Evolutionary conservation across 2,797 vertebrate species (phyloP), one percentile per base, ranked within the genome.

Genomic region (Myiothlypis coronata): DNA sequence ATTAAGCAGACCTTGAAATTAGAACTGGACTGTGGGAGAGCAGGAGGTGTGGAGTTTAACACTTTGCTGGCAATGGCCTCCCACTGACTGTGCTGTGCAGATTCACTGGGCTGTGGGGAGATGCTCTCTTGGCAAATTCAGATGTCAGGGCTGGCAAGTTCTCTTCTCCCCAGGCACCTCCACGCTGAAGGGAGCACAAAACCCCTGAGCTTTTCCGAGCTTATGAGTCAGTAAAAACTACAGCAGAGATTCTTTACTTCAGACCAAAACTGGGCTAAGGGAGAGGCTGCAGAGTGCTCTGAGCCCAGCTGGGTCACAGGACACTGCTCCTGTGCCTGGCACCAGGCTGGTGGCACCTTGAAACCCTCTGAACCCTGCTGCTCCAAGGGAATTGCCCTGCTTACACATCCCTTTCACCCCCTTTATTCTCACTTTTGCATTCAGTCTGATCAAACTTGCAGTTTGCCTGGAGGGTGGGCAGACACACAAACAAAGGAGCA

Each of bases 1-100:
- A 99, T 99, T 98, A 99, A 99, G 99, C 97, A 93, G 98, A 99
- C 98, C 99, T 99, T 99, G 99, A 99, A 99, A 99, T 99, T 99
- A 99, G 99, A 99, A 99, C 98, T 98, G 98, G 98, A 98, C 98
- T 95, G 96, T 98, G 32, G 35, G 96, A 96, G 96, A 94, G 97
- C 96, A 89, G 95, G 95, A 96, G 93, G 96, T 95, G 97, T 97
- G 95, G 94, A 96, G 97, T 97, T 97, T 97, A 98, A 98, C 97
- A 81, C 96, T 97, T 96, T 95, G 97, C 93, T 97, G 95, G 96
- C 91, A 97, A 69, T 61, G 90, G 90, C 95, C 94, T 97, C 95
- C 94, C 88, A 50, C 82, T 35, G 16, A 91, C 59, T 22, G 32
- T 2, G 39, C 83, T 34, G 79, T 34, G 83, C 83, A 44, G 69